Conservation (phyloP, 2,797 vertebrate species). For the Pachyuromys duprasi region DNA sequence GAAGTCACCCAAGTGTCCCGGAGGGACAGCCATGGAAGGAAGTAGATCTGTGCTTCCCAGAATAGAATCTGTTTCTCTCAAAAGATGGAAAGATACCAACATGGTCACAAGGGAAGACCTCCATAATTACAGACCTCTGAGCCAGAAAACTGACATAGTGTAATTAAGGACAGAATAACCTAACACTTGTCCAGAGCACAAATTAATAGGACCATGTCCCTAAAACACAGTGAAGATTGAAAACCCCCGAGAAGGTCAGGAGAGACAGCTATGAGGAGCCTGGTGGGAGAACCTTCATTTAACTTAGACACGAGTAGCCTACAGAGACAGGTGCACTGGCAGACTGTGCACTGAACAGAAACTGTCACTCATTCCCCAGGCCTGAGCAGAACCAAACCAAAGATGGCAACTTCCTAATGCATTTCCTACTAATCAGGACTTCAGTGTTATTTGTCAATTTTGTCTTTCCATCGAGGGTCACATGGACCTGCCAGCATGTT, state of each 20-base stretch:
- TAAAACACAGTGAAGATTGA: constrained; percentile 60
- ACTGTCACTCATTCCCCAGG: background rate
- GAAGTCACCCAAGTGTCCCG: constrained; percentile 50
- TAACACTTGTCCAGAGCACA: constrained; percentile 54
- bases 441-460: background rate
- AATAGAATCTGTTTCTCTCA: constrained; percentile 73
- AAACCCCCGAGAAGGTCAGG: constrained; percentile 75
- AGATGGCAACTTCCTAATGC: background rate
- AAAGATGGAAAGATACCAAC: constrained; percentile 54
- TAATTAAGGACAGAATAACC: constrained; percentile 77
- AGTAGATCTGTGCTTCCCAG: constrained; percentile 32
- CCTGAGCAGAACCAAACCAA: background rate
- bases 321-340: background rate
- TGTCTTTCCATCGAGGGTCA: background rate
- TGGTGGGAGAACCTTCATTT: constrained; percentile 56
- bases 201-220: constrained; percentile 72
- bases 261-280: constrained; percentile 44
- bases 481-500: too few relatives aligned
- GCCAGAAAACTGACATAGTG: constrained; percentile 67
- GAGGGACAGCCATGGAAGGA: constrained; percentile 47
- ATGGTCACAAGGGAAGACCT: constrained; percentile 63
- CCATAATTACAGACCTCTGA: constrained; percentile 63
- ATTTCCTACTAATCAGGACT: background rate
- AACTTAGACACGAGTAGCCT: constrained; percentile 37
- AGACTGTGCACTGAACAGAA: background rate